Conservation (phyloP, 2,797 vertebrate species). For the Rousettus madagascariensis region DNA sequence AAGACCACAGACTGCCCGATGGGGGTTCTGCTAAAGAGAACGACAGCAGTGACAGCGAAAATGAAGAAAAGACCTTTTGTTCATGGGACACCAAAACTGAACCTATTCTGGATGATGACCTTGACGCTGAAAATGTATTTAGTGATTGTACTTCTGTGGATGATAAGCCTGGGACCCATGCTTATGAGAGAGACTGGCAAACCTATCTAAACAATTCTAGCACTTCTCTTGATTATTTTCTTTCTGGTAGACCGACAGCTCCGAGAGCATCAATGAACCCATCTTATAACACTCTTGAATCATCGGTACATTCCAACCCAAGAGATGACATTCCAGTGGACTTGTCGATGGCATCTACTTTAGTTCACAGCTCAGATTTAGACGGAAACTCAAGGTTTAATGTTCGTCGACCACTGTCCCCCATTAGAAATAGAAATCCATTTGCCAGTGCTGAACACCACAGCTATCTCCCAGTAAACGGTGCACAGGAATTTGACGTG, state of each 20-base stretch:
- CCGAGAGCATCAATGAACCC: background rate
- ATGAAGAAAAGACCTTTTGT: background rate
- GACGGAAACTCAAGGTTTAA: slow-evolving; percentile 35
- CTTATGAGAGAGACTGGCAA: slow-evolving; percentile 48
- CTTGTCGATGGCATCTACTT: background rate
- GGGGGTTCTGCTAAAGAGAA: background rate
- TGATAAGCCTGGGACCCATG: background rate
- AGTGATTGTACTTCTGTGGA: background rate
- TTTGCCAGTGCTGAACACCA: slow-evolving; percentile 13
- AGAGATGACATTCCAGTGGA: background rate
- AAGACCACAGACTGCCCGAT: background rate
- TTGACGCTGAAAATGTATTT: background rate
- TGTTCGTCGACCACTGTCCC: slow-evolving; percentile 46
- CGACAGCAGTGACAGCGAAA: background rate
- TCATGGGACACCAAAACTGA: background rate
- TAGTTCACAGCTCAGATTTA: slow-evolving; percentile 6
- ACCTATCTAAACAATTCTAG: background rate
- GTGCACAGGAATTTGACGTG: background rate
- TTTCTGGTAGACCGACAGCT: background rate
- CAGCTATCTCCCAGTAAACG: background rate
- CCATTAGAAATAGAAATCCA: slow-evolving; percentile 55
- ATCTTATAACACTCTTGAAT: background rate
- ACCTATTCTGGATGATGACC: background rate
- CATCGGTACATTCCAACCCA: background rate
- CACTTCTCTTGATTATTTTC: background rate